phyloP scores from a whole-genome alignment of 1,140 invertebrate species.

The Drosophila varians region DNA sequence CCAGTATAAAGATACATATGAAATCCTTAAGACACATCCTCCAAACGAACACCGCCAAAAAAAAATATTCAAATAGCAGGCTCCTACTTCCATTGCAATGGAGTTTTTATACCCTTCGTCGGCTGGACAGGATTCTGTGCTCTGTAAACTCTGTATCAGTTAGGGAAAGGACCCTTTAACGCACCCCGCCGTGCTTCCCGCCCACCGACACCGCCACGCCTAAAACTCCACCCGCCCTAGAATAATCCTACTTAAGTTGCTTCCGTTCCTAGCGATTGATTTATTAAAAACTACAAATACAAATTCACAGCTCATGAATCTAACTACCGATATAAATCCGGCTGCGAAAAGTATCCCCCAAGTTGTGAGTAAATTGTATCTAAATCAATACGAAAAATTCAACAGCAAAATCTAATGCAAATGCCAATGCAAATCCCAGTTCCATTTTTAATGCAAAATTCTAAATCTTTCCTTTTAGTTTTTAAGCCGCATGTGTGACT shows the following conservation, averaged over 20 bases:
- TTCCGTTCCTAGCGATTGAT: constrained; percentile 62
- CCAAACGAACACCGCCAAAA: background rate
- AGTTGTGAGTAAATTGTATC: constrained; percentile 79
- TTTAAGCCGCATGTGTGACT: constrained; percentile 54
- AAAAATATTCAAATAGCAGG: background rate
- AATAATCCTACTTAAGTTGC: constrained; percentile 55
- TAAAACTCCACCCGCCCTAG: constrained; percentile 19
- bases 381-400: constrained; percentile 59
- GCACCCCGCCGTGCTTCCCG: constrained; percentile 28
- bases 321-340: constrained; percentile 81
- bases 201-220: constrained; percentile 39
- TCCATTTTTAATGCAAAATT: constrained; percentile 9
- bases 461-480: constrained; percentile 29
- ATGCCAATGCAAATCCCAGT: constrained; percentile 10
- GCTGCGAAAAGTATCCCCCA: constrained; percentile 73
- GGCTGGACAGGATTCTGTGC: background rate
- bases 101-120: constrained; percentile 77
- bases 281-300: constrained; percentile 76
- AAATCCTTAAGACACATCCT: constrained; percentile 15
- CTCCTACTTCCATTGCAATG: constrained; percentile 11
- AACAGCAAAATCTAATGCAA: constrained; percentile 54
- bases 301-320: constrained; percentile 79
- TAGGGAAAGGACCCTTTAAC: constrained; percentile 19
- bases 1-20: constrained; percentile 1
- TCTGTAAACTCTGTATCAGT: background rate